A percentile compares a stretch with the other conserved stretches of the same genome.
phyloP scores from a whole-genome alignment of 2,888 invertebrate species.

The Bellardia pandia region DNA sequence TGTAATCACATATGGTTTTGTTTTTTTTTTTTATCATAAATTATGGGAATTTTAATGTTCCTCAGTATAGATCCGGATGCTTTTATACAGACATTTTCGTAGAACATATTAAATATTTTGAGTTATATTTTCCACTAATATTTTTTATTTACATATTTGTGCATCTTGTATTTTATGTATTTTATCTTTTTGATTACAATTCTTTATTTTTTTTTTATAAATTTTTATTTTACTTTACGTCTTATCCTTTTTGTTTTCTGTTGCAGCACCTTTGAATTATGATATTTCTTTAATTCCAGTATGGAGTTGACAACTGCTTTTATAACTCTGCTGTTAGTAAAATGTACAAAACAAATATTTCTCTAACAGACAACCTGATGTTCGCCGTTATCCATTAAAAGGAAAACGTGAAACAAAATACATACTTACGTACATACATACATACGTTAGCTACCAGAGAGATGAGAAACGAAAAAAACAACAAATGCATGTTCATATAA shows the following conservation, averaged over 20 bases:
- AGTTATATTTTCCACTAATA: no score
- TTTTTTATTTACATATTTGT: no score
- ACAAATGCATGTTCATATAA: background rate
- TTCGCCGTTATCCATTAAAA: slow-evolving; percentile 50
- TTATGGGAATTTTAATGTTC: no score
- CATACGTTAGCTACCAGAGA: slow-evolving; percentile 5
- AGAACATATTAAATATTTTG: no score
- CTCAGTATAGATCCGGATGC: no score
- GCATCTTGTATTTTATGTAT: no score
- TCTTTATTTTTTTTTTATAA: background rate
- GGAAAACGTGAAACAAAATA: slow-evolving; percentile 62
- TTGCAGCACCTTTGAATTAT: slow-evolving; percentile 64
- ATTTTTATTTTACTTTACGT: slow-evolving; percentile 24
- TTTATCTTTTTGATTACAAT: background rate
- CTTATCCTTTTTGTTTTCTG: slow-evolving; percentile 42
- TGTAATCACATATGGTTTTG: no score
- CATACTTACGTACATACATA: no score
- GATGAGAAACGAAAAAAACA: background rate
- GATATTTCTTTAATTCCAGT: slow-evolving; percentile 51
- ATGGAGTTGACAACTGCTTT: slow-evolving; percentile 57
- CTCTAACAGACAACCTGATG: slow-evolving; percentile 36
- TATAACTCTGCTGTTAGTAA: slow-evolving; percentile 53
- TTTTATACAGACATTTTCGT: no score
- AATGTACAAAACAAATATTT: background rate
- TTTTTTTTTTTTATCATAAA: no score